phyloP scores from a whole-genome alignment of 2,797 vertebrate genomes.

The Semotilus atromaculatus region DNA sequence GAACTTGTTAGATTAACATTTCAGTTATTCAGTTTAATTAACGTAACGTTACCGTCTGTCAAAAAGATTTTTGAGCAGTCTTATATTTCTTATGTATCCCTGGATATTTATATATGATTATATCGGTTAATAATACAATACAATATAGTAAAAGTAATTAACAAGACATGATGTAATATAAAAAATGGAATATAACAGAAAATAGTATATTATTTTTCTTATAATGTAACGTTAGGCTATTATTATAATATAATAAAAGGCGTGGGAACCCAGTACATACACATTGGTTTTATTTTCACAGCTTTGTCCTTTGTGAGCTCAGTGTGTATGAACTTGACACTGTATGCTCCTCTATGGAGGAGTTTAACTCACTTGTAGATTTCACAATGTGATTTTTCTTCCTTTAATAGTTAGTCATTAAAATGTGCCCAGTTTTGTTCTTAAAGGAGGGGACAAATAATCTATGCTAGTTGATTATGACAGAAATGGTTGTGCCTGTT shows the following conservation, averaged over 20 bases:
- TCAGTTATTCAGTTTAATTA: background rate
- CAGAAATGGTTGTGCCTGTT: conserved; percentile 10
- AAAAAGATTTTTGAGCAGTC: background rate
- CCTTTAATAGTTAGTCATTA: background rate
- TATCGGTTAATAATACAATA: background rate
- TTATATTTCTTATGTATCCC: background rate
- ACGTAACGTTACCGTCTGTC: too few species aligned
- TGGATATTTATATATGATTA: background rate
- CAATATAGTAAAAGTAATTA: background rate
- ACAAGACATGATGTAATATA: background rate
- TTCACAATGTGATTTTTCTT: background rate
- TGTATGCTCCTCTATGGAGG: background rate
- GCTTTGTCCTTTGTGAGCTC: background rate
- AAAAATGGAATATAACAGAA: background rate
- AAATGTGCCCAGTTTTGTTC: background rate
- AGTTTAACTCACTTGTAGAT: background rate
- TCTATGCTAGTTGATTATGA: background rate
- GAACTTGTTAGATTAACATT: background rate
- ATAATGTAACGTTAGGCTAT: background rate
- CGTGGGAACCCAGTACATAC: background rate
- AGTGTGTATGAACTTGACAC: background rate
- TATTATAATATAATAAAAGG: background rate
- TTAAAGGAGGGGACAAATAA: background rate
- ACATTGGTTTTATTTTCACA: background rate
- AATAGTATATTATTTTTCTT: background rate